Base-by-base conservation (phyloP, 2,888 invertebrate species). In the Cactoblastis cactorum region DNA sequence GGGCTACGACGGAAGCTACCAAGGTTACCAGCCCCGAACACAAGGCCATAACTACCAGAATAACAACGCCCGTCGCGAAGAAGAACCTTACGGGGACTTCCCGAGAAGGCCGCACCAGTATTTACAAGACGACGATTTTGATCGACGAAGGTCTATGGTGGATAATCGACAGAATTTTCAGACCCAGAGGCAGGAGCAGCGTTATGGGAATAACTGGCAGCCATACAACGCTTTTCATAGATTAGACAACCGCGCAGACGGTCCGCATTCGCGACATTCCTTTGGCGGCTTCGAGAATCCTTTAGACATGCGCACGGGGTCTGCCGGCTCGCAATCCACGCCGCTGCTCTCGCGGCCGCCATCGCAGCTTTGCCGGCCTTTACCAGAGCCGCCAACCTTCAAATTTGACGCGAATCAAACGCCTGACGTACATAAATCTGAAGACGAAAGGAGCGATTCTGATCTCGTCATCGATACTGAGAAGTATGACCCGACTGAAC, bases 381-480 rank as follows among this genome's bases (percentile, higher is more conserved):
- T 80, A 19, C 76, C 80, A 0, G 76, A 76, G 57, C 89, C 84
- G 24, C 87, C 85, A 0, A 60, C 73, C 1, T 85, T 83, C 64
- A 62, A 75, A 53, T 77, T 83, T 62, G 65, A 81, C 56, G 69
- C 80, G 64, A 15, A 17, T 5, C 3, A 17, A 9, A 53, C 67
- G 1, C 60, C 67, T 1, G 91, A 91, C 32, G 52, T 68, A 0
- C 80, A 82, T 5, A 74, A 72, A 41, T 83, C 86, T 0, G 91
- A 91, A 56, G 91, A 90, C 52, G 91, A 91, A 51, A 82, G 79
- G 46, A 91, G 91, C 63, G 92, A 92, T 61, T 74, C 87, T 0
- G 91, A 91, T 43, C 83, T 93, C 62, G 89, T 92, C 28, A 92
- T 92, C 38, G 93, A 91, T 63, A 84, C 87, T 0, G 91, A 91